Evolutionary conservation across 1,140 invertebrate genomes (phyloP).

Genomic region (Hylaeus volcanicus): DNA sequence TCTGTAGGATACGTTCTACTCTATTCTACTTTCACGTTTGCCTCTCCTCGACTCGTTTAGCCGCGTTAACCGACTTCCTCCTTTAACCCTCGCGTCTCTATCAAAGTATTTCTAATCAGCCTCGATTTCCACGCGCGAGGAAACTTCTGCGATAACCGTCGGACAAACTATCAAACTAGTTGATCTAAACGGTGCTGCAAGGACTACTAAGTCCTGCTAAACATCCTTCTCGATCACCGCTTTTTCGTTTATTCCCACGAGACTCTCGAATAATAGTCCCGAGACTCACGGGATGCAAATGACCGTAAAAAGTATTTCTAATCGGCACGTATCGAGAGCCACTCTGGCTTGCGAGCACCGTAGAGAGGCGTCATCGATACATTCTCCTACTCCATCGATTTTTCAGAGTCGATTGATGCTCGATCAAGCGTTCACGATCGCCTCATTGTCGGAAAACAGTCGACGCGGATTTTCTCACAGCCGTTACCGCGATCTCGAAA

Average conservation of each 20-base stretch:
- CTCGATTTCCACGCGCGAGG: too few relatives aligned
- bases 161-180: too few relatives aligned
- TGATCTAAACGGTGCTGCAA: too few relatives aligned
- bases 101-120: too few relatives aligned
- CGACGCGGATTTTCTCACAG: slow-evolving; percentile 72
- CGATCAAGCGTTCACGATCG: slow-evolving; percentile 76
- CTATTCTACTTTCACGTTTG: slow-evolving; percentile 16
- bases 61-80: slow-evolving; percentile 2
- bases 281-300: slow-evolving; percentile 3
- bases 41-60: neutral
- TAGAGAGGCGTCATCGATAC: slow-evolving; percentile 72
- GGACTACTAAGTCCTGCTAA: too few relatives aligned
- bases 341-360: slow-evolving; percentile 52
- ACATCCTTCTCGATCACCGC: slow-evolving; percentile 15
- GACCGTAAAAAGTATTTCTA: slow-evolving; percentile 58
- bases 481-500: slow-evolving; percentile 68
- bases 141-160: too few relatives aligned
- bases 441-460: slow-evolving; percentile 72
- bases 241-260: neutral
- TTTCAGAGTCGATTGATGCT: slow-evolving; percentile 77
- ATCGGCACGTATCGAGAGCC: slow-evolving; percentile 66
- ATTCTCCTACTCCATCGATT: slow-evolving; percentile 49
- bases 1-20: slow-evolving; percentile 56
- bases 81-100: slow-evolving; percentile 29
- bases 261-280: neutral